These are phyloP conservation scores for Basileuterus tristriatus DNA, from an alignment of 2,797 vertebrate genomes.

Conservation along the genomic window DNA sequence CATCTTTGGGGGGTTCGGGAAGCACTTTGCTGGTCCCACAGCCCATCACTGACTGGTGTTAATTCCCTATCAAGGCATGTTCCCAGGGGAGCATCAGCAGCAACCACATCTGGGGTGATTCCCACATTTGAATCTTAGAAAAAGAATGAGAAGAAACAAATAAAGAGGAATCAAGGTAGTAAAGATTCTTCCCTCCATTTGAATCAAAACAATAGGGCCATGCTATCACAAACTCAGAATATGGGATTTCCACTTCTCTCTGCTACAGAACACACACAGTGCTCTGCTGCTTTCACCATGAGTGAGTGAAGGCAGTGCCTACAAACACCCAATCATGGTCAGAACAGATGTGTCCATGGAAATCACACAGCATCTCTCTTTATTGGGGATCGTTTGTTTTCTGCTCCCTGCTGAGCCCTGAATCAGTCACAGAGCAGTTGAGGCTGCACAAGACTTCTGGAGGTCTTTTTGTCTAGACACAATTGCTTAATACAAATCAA, in stretches of 20 bases:
- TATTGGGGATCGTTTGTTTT: background rate
- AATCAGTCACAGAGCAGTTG: background rate
- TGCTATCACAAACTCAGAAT: background rate
- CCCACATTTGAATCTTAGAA: conserved; percentile 58
- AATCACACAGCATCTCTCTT: background rate
- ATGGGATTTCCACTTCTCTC: background rate
- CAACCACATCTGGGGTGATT: conserved; percentile 60
- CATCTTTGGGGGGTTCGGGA: conserved; percentile 94
- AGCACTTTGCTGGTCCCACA: conserved; percentile 99
- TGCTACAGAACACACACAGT: fast-evolving
- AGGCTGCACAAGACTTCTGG: background rate
- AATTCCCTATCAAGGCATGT: conserved; percentile 81
- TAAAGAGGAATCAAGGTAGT: background rate
- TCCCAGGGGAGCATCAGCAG: conserved; percentile 68
- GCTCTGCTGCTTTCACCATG: background rate
- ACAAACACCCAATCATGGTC: background rate
- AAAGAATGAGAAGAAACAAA: background rate
- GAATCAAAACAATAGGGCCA: background rate
- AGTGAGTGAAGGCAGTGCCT: background rate
- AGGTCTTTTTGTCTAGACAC: background rate
- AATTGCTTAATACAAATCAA: background rate
- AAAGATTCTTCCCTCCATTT: background rate
- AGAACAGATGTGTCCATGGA: background rate
- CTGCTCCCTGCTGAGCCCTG: background rate
- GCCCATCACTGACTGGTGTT: conserved; percentile 93